phyloP scores from a whole-genome alignment of 2,888 invertebrate genomes.

The Meghimatium bilineatum region DNA sequence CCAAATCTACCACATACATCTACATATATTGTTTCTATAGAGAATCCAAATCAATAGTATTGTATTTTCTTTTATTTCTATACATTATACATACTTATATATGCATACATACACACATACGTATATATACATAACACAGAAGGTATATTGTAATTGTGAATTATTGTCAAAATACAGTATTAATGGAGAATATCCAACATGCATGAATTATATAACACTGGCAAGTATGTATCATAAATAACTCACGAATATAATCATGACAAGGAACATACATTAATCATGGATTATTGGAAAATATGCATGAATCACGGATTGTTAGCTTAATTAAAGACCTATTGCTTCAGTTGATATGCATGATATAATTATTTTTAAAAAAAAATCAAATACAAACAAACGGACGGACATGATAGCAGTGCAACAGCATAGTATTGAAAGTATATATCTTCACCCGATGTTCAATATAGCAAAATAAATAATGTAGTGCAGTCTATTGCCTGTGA shows the following conservation, averaged over 20 bases:
- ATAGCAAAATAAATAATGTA: too few relatives aligned
- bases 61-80: neutral
- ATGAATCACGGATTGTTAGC: neutral
- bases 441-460: too few relatives aligned
- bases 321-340: neutral
- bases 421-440: neutral
- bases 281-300: neutral
- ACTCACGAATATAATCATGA: too few relatives aligned
- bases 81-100: neutral
- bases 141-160: neutral
- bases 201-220: too few relatives aligned
- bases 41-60: neutral
- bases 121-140: neutral
- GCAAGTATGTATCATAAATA: too few relatives aligned
- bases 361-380: neutral
- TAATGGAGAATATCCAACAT: too few relatives aligned
- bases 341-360: neutral
- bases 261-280: neutral
- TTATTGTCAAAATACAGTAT: too few relatives aligned
- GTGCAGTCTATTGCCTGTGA: too few relatives aligned
- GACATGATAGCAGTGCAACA: neutral
- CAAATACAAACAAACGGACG: neutral
- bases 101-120: neutral
- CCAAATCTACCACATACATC: neutral
- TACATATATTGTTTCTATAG: neutral